Evolutionary conservation across 2,113 vertebrate species (phyloP).

Genomic region (Parotia lawesii): DNA sequence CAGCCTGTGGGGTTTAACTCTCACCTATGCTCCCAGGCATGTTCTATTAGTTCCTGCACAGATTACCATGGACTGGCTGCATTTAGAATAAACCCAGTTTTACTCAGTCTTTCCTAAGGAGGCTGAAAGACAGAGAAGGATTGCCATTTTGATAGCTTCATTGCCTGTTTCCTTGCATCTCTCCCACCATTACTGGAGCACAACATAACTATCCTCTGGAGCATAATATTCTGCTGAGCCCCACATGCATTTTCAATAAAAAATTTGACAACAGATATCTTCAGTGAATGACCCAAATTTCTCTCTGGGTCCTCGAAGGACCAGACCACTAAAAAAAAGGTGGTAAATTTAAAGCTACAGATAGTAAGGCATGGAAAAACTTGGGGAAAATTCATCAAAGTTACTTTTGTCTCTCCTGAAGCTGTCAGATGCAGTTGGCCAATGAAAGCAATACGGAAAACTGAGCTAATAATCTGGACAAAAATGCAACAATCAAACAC

Average conservation of each 20-base stretch:
- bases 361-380: not conserved
- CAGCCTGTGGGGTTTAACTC: not conserved
- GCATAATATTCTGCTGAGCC: not conserved
- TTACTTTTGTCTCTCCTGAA: not conserved
- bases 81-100: not conserved
- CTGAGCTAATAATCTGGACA: not conserved
- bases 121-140: not conserved
- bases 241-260: not conserved
- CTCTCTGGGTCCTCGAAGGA: not conserved
- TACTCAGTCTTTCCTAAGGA: not conserved
- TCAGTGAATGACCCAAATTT: not conserved
- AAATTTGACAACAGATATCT: not conserved
- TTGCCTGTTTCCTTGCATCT: not conserved
- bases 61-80: not conserved
- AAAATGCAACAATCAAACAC: not conserved
- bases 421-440: not conserved
- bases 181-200: not conserved
- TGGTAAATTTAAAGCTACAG: not conserved
- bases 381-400: not conserved
- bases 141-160: not conserved
- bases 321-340: not conserved
- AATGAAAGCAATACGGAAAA: not conserved
- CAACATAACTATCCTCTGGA: not conserved
- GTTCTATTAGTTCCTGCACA: not conserved
- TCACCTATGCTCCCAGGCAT: accelerated